Conservation (phyloP, 2,888 invertebrate species). For the Drosophila mulleri region DNA sequence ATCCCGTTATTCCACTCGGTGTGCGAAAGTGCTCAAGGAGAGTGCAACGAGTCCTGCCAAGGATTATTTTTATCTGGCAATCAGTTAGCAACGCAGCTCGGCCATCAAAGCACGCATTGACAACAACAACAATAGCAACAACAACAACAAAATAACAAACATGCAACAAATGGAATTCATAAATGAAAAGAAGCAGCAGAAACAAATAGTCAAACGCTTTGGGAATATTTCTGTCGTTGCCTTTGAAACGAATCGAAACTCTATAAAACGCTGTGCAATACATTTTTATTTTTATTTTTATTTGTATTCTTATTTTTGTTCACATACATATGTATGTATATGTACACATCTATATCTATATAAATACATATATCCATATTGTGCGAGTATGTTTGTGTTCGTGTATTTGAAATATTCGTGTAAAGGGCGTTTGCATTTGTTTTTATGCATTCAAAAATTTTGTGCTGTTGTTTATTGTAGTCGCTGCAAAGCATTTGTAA, state of each 20-base stretch:
- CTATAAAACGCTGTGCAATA: slow-evolving; percentile 60
- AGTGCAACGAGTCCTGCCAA: not conserved
- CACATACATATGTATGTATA: not conserved
- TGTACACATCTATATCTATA: not conserved
- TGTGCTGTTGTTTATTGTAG: slow-evolving; percentile 48
- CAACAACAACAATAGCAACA: not conserved
- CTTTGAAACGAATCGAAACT: slow-evolving; percentile 63
- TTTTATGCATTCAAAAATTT: slow-evolving; percentile 45
- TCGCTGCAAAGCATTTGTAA: slow-evolving; percentile 48
- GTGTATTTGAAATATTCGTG: slow-evolving; percentile 29
- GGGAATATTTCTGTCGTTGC: slow-evolving; percentile 27
- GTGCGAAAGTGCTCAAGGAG: not conserved
- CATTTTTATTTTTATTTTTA: slow-evolving; percentile 52
- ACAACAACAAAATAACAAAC: not conserved
- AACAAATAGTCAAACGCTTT: slow-evolving; percentile 38
- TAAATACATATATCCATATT: not conserved
- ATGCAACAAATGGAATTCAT: slow-evolving; percentile 7
- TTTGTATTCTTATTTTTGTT: too few relatives aligned
- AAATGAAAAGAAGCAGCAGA: not conserved
- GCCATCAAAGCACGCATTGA: not conserved
- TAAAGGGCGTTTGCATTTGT: slow-evolving; percentile 48
- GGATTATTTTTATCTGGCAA: not conserved
- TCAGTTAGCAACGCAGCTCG: not conserved
- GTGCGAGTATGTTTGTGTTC: slow-evolving; percentile 8
- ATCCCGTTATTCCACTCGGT: not conserved